Evolutionary conservation across 2,113 vertebrate species (phyloP).

Genomic region (Tragelaphus scriptus): DNA sequence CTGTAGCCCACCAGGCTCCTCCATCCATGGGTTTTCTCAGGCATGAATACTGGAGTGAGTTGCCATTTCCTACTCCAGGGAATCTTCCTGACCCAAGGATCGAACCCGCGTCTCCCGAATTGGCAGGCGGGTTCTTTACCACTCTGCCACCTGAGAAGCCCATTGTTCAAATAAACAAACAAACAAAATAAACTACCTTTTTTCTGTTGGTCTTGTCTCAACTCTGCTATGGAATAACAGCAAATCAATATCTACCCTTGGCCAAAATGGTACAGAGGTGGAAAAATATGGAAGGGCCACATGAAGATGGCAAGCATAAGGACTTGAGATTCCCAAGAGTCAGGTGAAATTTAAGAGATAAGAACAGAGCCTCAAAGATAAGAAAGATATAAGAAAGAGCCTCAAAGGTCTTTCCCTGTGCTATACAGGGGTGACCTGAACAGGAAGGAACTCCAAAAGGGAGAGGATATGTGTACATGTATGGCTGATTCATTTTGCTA

Average conservation of each 20-base stretch:
- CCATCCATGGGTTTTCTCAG: neutral
- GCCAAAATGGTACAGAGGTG: neutral
- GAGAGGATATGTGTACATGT: neutral
- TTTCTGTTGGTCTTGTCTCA: neutral
- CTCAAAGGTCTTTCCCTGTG: neutral
- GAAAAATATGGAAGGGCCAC: neutral
- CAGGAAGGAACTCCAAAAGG: neutral
- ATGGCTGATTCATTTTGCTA: neutral
- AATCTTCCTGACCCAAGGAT: neutral
- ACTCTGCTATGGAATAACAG: neutral
- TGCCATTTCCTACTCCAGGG: neutral
- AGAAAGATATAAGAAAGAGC: neutral
- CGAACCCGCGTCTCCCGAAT: rapidly evolving
- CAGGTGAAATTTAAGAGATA: neutral
- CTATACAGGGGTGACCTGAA: neutral
- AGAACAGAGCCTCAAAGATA: neutral
- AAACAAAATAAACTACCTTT: neutral
- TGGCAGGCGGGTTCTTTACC: neutral
- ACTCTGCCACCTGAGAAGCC: neutral
- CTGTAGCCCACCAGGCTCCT: neutral
- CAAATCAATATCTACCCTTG: neutral
- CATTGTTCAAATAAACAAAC: neutral
- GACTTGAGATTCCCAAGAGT: neutral
- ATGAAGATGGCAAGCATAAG: neutral
- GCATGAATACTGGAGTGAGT: neutral